Evolutionary conservation across 1,140 invertebrate species (phyloP).

Genomic region (Drepana arcuata): DNA sequence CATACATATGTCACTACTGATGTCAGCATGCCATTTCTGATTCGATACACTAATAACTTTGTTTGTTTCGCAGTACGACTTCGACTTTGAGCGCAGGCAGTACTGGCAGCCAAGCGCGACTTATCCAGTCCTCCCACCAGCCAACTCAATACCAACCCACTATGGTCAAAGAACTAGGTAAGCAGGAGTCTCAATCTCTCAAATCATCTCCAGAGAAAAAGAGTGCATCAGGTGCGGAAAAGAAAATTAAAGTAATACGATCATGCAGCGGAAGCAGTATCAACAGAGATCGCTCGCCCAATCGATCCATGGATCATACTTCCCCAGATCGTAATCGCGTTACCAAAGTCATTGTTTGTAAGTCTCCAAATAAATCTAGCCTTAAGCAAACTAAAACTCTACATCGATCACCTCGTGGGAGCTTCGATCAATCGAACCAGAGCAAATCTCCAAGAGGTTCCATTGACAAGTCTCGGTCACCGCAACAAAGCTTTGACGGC

Average conservation of each 20-base stretch:
- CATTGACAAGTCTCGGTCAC: conserved; percentile 56
- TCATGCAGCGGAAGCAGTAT: conserved; percentile 66
- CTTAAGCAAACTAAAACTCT: conserved; percentile 54
- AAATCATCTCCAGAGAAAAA: conserved; percentile 64
- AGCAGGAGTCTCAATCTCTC: conserved; percentile 70
- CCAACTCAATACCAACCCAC: conserved; percentile 91
- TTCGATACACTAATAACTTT: no score
- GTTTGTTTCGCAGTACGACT: conserved; percentile 79
- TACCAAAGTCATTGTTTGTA: conserved; percentile 69
- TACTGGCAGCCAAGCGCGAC: conserved; percentile 91
- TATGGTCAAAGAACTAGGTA: conserved; percentile 89
- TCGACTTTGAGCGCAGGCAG: conserved; percentile 95
- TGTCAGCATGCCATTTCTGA: neutral
- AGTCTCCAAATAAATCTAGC: conserved; percentile 68
- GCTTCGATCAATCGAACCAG: conserved; percentile 54
- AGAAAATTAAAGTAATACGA: conserved; percentile 58
- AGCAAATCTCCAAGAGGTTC: conserved; percentile 55
- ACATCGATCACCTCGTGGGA: conserved; percentile 58
- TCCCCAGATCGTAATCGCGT: conserved; percentile 59
- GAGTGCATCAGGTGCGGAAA: conserved; percentile 35
- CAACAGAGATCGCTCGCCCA: conserved; percentile 58
- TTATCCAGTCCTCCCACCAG: conserved; percentile 94
- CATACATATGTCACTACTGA: conserved; percentile 57
- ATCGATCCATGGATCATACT: conserved; percentile 31
- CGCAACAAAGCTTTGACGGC: conserved; percentile 64